A percentile compares a stretch with the other conserved stretches of the same genome.
phyloP scores from a whole-genome alignment of 2,113 vertebrate species.

The Epinephelus cyanopodus region DNA sequence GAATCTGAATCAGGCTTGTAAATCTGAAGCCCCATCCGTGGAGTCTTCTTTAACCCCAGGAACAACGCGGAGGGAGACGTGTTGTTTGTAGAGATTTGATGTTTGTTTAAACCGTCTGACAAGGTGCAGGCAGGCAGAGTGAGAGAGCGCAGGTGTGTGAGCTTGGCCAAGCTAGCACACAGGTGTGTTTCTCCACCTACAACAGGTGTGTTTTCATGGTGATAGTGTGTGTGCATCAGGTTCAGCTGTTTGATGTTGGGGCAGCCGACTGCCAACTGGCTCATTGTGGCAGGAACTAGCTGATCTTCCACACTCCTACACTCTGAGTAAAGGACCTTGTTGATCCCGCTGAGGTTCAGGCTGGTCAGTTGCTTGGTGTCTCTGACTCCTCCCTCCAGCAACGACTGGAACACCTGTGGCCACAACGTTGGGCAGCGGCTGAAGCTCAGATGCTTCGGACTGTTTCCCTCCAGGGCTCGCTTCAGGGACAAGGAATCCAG shows the following conservation, averaged over 20 bases:
- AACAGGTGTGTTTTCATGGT: constrained; percentile 83
- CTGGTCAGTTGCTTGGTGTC: constrained; percentile 89
- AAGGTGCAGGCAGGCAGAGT: constrained; percentile 92
- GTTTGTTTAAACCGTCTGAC: constrained; percentile 79
- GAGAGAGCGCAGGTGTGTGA: constrained; percentile 88
- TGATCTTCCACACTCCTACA: constrained; percentile 89
- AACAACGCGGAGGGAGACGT: constrained; percentile 71
- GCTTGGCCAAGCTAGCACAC: constrained; percentile 88
- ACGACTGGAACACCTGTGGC: constrained; percentile 88
- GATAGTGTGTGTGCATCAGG: constrained; percentile 94
- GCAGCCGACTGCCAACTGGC: constrained; percentile 87
- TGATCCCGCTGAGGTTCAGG: constrained; percentile 93
- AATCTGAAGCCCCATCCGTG: constrained; percentile 89
- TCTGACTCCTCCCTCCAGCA: constrained; percentile 87
- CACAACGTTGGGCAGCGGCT: constrained; percentile 91
- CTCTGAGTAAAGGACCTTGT: constrained; percentile 89
- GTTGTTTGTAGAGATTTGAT: constrained; percentile 29
- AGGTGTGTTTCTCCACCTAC: constrained; percentile 87
- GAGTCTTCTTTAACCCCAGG: constrained; percentile 88
- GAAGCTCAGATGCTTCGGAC: constrained; percentile 94
- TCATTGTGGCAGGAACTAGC: constrained; percentile 87
- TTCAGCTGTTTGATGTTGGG: constrained; percentile 91
- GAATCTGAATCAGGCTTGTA: constrained; percentile 71
- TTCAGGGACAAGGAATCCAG: constrained; percentile 89
- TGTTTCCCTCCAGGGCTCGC: constrained; percentile 90